These are phyloP conservation scores for Apodemia zela DNA, from an alignment of 2,888 invertebrate genomes.

Conservation along the genomic window DNA sequence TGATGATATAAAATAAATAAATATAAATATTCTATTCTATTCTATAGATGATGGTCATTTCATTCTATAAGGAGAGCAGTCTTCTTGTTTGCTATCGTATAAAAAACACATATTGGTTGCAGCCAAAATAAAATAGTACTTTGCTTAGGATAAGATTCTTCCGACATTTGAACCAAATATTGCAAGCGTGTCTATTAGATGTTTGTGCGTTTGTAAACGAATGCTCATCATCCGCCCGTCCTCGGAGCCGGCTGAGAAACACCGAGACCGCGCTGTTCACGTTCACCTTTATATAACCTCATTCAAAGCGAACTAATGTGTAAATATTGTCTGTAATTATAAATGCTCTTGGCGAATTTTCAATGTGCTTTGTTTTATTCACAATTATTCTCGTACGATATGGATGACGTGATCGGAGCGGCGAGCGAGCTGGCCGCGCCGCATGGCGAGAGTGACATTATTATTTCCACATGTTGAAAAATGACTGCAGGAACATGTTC, in stretches of 20 bases:
- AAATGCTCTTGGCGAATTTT: constrained; percentile 12
- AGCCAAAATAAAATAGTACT: no score
- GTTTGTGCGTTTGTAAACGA: not conserved
- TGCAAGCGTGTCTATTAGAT: not conserved
- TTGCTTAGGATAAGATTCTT: no score
- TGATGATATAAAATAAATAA: no score
- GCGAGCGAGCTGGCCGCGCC: not conserved
- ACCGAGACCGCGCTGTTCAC: not conserved
- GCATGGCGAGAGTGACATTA: not conserved
- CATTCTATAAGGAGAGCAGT: no score
- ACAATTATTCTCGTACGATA: not conserved
- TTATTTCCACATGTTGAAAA: not conserved
- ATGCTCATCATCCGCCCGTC: not conserved
- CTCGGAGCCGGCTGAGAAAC: not conserved
- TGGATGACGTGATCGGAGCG: not conserved
- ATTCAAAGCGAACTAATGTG: not conserved
- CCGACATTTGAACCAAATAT: not conserved
- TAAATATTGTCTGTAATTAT: constrained; percentile 27
- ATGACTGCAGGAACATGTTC: not conserved
- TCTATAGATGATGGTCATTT: no score
- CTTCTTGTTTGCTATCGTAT: no score
- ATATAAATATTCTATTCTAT: no score
- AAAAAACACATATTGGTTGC: no score
- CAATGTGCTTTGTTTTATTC: not conserved
- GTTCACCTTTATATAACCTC: not conserved